Base-by-base conservation (phyloP, 2,797 vertebrate species). In the Tauraco hartlaubi region DNA sequence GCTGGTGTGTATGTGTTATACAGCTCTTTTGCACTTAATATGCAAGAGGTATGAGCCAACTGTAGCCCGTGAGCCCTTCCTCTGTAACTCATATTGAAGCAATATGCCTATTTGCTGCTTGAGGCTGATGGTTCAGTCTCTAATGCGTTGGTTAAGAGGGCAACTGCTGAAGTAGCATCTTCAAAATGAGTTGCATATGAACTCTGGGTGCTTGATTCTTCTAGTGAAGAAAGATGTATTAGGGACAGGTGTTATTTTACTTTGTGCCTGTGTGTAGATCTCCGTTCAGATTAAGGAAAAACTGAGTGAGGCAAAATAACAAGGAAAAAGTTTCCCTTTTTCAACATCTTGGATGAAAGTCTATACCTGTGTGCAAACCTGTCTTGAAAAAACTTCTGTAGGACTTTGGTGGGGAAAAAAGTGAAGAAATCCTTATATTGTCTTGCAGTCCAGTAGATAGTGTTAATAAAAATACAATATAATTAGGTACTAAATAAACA, bases 401-500 rank as follows among this genome's bases (percentile, higher is more conserved):
- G 28, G 73, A 37, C n/a, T 73, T 78, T 18, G 21, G 6, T 31
- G 18, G 43, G 28, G 31, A 26, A 74, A 79, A 84, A 71, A 29
- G 35, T 17, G 8, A 28, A 59, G 39, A 64, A 76, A 6, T 20
- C 25, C 4, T 46, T 78, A 29, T 37, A 18, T 88, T 92, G 21
- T 63, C 26, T 69, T 82, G 62, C 46, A 69, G 33, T 61, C 19
- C 25, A 46, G 15, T 54, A 91, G 64, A 58, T 64, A 80, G n/a
- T 21, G 61, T 90, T 80, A 95, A 92, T 94, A 61, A 55, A 73
- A 96, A 96, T 90, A 76, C 80, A 69, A 20, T 84, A 85, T 69
- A 82, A 95, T 67, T 90, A 89, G 66, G 58, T 76, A 63, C 64
- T 94, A 87, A 81, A 33, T 94, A 96, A 97, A 87, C 49, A 93